Conservation (phyloP, 2,888 invertebrate genomes). For the Idaea straminata region DNA sequence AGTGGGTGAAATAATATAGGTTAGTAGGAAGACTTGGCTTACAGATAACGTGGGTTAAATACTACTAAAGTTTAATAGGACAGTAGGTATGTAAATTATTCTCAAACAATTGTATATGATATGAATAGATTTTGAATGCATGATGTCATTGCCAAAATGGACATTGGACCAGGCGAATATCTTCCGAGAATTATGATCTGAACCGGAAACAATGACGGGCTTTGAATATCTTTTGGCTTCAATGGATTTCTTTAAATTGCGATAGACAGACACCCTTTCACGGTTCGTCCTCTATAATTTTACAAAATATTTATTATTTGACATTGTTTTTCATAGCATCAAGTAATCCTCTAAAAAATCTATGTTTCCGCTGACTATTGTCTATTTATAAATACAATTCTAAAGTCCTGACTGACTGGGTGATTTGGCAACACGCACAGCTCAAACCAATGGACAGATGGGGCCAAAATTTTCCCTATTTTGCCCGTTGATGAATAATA, state of each 20-base stretch:
- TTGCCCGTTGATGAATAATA: too few species aligned
- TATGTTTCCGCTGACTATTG: too few species aligned
- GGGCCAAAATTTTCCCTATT: too few species aligned
- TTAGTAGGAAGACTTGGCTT: constrained; percentile 37
- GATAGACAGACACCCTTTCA: neutral
- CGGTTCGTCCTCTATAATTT: neutral
- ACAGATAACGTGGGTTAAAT: constrained; percentile 29
- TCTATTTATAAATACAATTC: too few species aligned
- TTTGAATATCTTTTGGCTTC: constrained; percentile 3
- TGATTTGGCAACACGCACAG: too few species aligned
- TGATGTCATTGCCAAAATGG: constrained; percentile 14
- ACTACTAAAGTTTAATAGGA: constrained; percentile 25
- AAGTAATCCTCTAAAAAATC: too few species aligned
- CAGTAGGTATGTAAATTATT: constrained; percentile 16
- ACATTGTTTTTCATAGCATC: neutral
- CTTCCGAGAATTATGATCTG: constrained; percentile 2
- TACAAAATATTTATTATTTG: neutral
- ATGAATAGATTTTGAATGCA: constrained; percentile 10
- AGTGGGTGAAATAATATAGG: constrained; percentile 47
- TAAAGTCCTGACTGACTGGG: too few species aligned
- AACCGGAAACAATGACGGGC: neutral
- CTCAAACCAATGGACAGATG: too few species aligned
- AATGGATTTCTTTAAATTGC: constrained; percentile 2
- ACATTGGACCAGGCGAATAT: constrained; percentile 4
- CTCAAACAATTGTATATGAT: constrained; percentile 4